Percentiles rank a stretch among this genome's conserved stretches.
These are phyloP conservation scores for Neotoma lepida DNA, from an alignment of 2,113 vertebrate species.

Conservation along the genomic window DNA sequence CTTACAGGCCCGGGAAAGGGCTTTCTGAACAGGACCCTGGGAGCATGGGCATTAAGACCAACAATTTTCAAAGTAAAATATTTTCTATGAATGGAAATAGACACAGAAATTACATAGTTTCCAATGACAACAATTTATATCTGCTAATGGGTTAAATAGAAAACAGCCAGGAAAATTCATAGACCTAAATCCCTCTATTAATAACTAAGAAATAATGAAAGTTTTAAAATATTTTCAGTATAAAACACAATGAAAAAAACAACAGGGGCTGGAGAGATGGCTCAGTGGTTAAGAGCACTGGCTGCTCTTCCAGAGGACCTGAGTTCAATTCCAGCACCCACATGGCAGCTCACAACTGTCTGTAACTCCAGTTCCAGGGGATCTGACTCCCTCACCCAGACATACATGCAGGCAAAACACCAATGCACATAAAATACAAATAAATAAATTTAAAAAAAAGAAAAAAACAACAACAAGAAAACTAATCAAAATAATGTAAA, in stretches of 20 bases:
- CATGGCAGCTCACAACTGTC: too few species aligned
- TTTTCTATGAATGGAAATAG: slow-evolving; percentile 13
- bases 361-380: too few species aligned
- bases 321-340: too few species aligned
- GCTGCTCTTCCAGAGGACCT: too few species aligned
- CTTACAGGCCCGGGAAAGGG: background rate
- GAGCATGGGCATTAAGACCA: background rate
- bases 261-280: too few species aligned
- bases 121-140: background rate
- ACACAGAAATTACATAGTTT: slow-evolving; percentile 1
- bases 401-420: too few species aligned
- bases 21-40: background rate
- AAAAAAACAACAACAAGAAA: background rate
- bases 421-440: too few species aligned
- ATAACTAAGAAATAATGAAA: background rate
- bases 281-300: too few species aligned
- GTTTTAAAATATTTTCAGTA: background rate
- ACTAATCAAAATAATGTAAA: background rate
- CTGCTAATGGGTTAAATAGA: background rate
- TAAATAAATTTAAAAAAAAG: too few species aligned
- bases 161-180: background rate
- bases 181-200: background rate
- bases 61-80: background rate
- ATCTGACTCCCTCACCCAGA: too few species aligned
- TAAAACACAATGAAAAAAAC: background rate